Conservation (phyloP, 2,888 invertebrate species). For the Coelopa pilipes region DNA sequence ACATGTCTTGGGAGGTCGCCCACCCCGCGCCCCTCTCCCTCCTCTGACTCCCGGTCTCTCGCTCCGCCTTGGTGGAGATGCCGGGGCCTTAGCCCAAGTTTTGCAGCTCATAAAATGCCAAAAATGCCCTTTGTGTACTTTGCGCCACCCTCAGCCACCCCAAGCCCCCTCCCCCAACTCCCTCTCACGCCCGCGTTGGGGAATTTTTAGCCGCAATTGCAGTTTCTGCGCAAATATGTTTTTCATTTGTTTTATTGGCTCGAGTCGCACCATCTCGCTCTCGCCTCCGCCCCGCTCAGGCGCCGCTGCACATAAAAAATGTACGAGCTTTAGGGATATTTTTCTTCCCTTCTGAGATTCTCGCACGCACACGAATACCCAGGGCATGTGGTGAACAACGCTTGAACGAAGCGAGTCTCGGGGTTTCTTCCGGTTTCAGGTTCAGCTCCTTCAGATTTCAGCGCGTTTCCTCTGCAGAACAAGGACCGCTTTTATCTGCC, state of each 20-base stretch:
- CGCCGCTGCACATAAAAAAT: background rate
- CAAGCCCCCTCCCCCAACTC: background rate
- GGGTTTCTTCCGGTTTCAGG: too few species aligned
- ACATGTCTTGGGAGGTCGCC: conserved; percentile 14
- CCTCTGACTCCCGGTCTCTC: background rate
- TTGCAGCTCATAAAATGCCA: conserved; percentile 28
- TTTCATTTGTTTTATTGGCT: conserved; percentile 15
- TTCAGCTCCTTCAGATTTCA: too few species aligned
- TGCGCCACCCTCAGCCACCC: background rate
- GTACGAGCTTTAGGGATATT: too few species aligned
- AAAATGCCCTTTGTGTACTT: conserved; percentile 32
- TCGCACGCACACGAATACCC: too few species aligned
- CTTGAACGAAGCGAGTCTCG: too few species aligned
- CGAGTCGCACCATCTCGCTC: background rate
- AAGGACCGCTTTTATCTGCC: too few species aligned
- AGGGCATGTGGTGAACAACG: too few species aligned
- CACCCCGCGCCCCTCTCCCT: background rate
- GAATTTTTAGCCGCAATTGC: conserved; percentile 14
- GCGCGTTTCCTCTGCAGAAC: too few species aligned
- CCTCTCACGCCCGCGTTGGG: background rate
- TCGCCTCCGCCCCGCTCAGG: too few species aligned
- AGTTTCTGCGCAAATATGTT: conserved; percentile 33
- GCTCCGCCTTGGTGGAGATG: conserved; percentile 2
- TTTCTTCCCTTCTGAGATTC: too few species aligned
- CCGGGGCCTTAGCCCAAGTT: background rate